Conservation (phyloP, 2,888 invertebrate genomes). For the Hofmannophila pseudospretella region DNA sequence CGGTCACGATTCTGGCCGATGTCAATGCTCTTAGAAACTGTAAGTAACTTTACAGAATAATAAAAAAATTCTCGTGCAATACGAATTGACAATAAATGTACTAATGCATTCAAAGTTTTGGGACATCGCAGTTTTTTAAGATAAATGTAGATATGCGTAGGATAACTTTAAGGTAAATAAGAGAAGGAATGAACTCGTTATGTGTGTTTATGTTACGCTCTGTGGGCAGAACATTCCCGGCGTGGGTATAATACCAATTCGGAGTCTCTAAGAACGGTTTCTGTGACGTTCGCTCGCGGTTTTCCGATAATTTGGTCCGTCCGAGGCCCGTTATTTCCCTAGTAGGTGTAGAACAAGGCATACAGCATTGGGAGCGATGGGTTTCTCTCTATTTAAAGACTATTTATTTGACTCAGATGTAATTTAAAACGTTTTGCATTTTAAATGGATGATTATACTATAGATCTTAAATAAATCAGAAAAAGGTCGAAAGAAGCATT, state of each 20-base stretch:
- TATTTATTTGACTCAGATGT: too few relatives aligned
- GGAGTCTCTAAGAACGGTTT: constrained; percentile 47
- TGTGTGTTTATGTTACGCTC: constrained; percentile 48
- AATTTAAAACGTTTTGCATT: too few relatives aligned
- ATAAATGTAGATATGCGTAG: constrained; percentile 6
- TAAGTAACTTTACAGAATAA: constrained; percentile 17
- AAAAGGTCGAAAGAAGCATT: too few relatives aligned
- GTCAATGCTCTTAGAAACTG: constrained; percentile 26
- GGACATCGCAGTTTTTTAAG: neutral
- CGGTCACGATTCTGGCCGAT: constrained; percentile 22
- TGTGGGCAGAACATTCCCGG: constrained; percentile 36
- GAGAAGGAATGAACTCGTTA: constrained; percentile 37
- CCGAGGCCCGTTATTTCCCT: constrained; percentile 52
- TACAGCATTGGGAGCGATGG: too few relatives aligned
- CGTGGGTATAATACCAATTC: constrained; percentile 47
- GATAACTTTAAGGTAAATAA: constrained; percentile 11
- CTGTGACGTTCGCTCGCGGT: constrained; percentile 41
- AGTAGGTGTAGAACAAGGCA: constrained; percentile 34
- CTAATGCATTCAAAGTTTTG: too few relatives aligned
- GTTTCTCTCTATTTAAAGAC: neutral
- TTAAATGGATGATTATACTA: too few relatives aligned
- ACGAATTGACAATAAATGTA: too few relatives aligned
- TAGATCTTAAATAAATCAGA: too few relatives aligned
- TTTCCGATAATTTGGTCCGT: constrained; percentile 59
- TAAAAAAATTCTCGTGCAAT: neutral